Base-by-base conservation (phyloP, 53 echinoderm and acorn worm species). In the Holothuria scabra region DNA sequence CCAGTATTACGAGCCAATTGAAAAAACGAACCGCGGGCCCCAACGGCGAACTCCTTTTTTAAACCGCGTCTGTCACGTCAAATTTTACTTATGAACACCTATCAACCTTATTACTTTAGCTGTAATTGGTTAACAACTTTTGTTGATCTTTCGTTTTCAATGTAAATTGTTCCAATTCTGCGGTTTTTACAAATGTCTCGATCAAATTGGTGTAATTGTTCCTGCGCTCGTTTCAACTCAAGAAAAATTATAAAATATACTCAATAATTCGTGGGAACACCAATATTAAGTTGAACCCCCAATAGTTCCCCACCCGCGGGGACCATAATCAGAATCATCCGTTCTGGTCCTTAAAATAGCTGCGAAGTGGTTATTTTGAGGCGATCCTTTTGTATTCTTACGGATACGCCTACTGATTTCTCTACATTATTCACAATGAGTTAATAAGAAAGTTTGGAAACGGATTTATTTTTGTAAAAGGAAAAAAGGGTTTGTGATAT, bases 201-300 rank as follows among this genome's bases (percentile, higher is more conserved):
- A 56, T 59, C 49, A 78, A 78, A 78, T 57, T 78, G 57, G 76
- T 78, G 78, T 78, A 78, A 78, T 78, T 78, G 78, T 78, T 78
- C 78, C 78, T 78, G 57, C 58, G 29, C 12, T 78, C 78, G 52
- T 78, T 78, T 58, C 49, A 33, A 72, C 52, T 78, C 57, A 57
- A 57, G 29, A 33, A 58, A 78, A 28, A 58, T 78, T 57, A 78
- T 78, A 78, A 78, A 78, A 78, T 31, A 58, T 56, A 56, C 56
- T 58, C 56, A 19, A 28, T 78, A 57, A 57, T 78, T 78, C 78
- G 78, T 78, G 78, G 78, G 78, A 78, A 78, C 78, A 32, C 59
- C 57, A 25, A 56, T 28, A 46, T 29, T 24, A 78, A 26, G 48
- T 2, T 57, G 78, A 78, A 78, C 78, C 76, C 70, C 76, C 78